These are phyloP conservation scores for Stratiomys singularior DNA, from an alignment of 2,888 invertebrate genomes.

Conservation along the genomic window DNA sequence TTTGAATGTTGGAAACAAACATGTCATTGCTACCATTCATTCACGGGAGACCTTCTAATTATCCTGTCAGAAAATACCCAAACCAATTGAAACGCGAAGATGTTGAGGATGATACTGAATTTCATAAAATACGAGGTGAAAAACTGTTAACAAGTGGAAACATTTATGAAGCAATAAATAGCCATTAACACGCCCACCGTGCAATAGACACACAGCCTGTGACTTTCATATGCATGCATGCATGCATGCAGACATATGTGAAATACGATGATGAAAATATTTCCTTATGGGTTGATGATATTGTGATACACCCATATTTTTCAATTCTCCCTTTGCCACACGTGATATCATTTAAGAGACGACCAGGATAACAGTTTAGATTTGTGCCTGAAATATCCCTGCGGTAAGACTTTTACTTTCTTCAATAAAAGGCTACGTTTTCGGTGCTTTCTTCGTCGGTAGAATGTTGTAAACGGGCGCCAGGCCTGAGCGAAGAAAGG, in stretches of 20 bases:
- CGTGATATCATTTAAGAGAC: slow-evolving; percentile 28
- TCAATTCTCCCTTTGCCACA: not conserved
- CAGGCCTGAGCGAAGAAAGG: slow-evolving; percentile 16
- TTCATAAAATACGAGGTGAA: slow-evolving; percentile 48
- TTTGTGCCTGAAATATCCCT: not conserved
- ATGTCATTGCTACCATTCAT: too few relatives aligned
- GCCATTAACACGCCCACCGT: slow-evolving; percentile 52
- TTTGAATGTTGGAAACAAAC: too few relatives aligned
- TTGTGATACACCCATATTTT: not conserved
- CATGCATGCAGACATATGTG: slow-evolving; percentile 2
- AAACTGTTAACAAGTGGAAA: slow-evolving; percentile 52
- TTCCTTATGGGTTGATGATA: not conserved
- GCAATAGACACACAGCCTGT: not conserved
- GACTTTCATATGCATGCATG: not conserved
- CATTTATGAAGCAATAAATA: slow-evolving; percentile 52
- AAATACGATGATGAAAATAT: not conserved
- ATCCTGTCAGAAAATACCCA: too few relatives aligned
- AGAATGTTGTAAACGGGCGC: slow-evolving; percentile 32
- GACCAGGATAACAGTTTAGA: not conserved
- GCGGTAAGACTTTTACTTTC: not conserved
- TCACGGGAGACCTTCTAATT: too few relatives aligned
- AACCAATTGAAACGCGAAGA: too few relatives aligned
- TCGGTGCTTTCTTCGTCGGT: not conserved
- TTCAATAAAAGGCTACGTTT: not conserved
- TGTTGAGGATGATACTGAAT: not conserved